Percentiles rank a stretch among this genome's conserved stretches.
These are phyloP conservation scores for Lacanobia wlatinum DNA, from an alignment of 2,888 invertebrate species.

Conservation along the genomic window DNA sequence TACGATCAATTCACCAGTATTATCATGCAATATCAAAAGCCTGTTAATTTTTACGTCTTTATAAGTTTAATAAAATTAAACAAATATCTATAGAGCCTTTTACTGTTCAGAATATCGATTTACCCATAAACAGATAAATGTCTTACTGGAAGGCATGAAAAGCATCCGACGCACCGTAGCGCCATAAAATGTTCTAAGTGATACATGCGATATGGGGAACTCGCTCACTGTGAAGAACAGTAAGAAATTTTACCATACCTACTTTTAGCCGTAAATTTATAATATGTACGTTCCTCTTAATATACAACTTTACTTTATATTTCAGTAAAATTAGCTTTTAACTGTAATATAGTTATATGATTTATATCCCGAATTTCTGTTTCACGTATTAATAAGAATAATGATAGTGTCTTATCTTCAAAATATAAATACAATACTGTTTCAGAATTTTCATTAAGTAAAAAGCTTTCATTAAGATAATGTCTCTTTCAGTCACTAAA, in stretches of 20 bases:
- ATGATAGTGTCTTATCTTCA: background rate
- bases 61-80: background rate
- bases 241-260: background rate
- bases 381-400: background rate
- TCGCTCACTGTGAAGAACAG: background rate
- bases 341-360: background rate
- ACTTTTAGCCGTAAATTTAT: no score
- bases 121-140: background rate
- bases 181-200: conserved; percentile 14
- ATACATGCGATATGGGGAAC: background rate
- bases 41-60: no score
- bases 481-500: background rate
- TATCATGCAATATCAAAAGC: no score
- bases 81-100: background rate
- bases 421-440: background rate
- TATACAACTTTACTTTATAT: background rate
- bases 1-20: no score
- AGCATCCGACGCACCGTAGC: background rate
- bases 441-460: background rate
- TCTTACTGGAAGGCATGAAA: conserved; percentile 15
- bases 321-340: background rate
- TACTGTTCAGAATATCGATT: conserved; percentile 6
- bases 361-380: no score
- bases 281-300: background rate
- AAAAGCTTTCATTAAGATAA: background rate